A percentile compares a stretch with the other conserved stretches of the same genome.
Evolutionary conservation across 2,888 invertebrate genomes (phyloP).

Genomic region (Mystacides longicornis): DNA sequence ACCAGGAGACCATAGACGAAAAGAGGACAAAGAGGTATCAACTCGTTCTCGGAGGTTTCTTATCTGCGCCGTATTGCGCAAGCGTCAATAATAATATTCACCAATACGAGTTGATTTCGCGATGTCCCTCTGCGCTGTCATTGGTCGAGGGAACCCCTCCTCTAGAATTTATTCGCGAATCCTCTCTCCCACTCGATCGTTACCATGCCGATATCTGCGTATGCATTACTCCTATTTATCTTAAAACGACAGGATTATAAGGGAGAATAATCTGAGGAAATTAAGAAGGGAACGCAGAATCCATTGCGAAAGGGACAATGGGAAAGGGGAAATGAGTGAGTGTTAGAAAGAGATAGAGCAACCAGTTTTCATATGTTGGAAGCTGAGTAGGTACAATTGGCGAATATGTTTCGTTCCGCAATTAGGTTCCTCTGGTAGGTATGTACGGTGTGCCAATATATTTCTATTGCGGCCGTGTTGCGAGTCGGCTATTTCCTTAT

Average conservation of each 20-base stretch:
- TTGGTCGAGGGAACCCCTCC: slow-evolving; percentile 19
- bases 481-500: slow-evolving; percentile 19
- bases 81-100: slow-evolving; percentile 13
- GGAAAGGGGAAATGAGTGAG: slow-evolving; percentile 1
- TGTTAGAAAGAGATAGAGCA: slow-evolving; percentile 16
- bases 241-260: too few species aligned
- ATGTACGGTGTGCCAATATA: slow-evolving; percentile 13
- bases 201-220: background rate
- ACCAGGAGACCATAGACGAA: slow-evolving; percentile 11
- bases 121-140: slow-evolving; percentile 7
- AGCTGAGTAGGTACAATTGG: slow-evolving; percentile 17
- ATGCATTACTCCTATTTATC: background rate
- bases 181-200: slow-evolving; percentile 10
- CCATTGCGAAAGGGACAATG: background rate
- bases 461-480: slow-evolving; percentile 9
- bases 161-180: slow-evolving; percentile 16
- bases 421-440: background rate
- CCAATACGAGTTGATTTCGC: slow-evolving; percentile 20
- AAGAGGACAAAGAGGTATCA: background rate
- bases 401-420: slow-evolving; percentile 10
- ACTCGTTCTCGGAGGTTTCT: background rate
- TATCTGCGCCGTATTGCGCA: slow-evolving; percentile 11
- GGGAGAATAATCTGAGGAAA: too few species aligned
- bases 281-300: background rate
- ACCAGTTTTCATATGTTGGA: slow-evolving; percentile 16